Evolutionary conservation across 2,113 vertebrate species (phyloP).

Genomic region (Tetrao urogallus): DNA sequence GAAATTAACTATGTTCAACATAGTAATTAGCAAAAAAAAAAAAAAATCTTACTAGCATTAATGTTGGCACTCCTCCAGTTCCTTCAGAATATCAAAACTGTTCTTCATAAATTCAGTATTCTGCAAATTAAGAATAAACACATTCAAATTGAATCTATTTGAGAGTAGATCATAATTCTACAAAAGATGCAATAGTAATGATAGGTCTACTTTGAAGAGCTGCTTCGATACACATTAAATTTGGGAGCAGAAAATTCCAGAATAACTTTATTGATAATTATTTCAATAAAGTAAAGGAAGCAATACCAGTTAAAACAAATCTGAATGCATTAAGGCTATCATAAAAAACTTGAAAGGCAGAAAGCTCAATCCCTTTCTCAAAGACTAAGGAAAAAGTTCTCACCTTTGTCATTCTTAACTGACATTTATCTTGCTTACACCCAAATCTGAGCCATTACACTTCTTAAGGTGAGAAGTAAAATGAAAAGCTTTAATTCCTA

Average conservation of each 20-base stretch:
- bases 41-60: background rate
- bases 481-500: background rate
- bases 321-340: background rate
- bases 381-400: background rate
- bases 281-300: background rate
- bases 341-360: background rate
- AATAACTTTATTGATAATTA: background rate
- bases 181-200: background rate
- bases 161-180: background rate
- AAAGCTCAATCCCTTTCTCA: background rate
- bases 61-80: slow-evolving; percentile 23
- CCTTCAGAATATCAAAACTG: slow-evolving; percentile 1
- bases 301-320: background rate
- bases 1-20: slow-evolving; percentile 53
- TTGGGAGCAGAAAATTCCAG: background rate
- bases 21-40: slow-evolving; percentile 15
- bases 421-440: background rate
- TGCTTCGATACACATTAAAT: background rate
- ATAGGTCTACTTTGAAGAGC: background rate
- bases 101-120: slow-evolving; percentile 19
- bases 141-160: slow-evolving; percentile 14
- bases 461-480: background rate
- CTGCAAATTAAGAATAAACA: slow-evolving; percentile 4
- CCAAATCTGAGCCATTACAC: background rate
- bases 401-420: background rate